A percentile compares a stretch with the other conserved stretches of the same genome.
phyloP scores from a whole-genome alignment of 2,888 invertebrate species.

The Silvanus unidentatus region DNA sequence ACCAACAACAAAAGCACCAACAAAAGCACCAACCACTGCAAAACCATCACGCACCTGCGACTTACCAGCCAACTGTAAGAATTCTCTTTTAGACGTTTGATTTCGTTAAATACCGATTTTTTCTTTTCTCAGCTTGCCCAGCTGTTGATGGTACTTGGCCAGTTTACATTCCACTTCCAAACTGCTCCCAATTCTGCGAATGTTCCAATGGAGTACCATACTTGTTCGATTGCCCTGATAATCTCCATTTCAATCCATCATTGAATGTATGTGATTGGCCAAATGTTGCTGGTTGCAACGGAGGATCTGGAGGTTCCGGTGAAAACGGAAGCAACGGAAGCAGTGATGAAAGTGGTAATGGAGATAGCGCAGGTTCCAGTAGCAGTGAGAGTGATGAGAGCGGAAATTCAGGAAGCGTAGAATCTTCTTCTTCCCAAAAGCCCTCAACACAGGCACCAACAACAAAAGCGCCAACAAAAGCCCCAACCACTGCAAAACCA shows the following conservation, averaged over 20 bases:
- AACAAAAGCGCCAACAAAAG: conserved; percentile 7
- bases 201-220: conserved; percentile 26
- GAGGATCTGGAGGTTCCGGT: neutral
- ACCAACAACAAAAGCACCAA: conserved; percentile 7
- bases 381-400: too few species aligned
- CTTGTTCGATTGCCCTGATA: conserved; percentile 21
- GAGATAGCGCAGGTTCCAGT: neutral
- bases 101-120: conserved; percentile 4
- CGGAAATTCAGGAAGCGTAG: neutral
- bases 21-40: conserved; percentile 9
- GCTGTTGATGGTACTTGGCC: conserved; percentile 11
- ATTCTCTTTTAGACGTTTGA: too few species aligned
- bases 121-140: conserved; percentile 1
- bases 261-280: conserved; percentile 27
- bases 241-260: conserved; percentile 22
- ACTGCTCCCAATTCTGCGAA: conserved; percentile 22
- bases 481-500: neutral
- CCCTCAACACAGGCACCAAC: conserved; percentile 12
- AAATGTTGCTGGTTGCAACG: conserved; percentile 20
- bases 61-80: too few species aligned
- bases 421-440: conserved; percentile 2
- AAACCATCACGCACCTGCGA: too few species aligned
- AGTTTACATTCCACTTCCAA: conserved; percentile 17
- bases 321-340: conserved; percentile 1
- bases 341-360: conserved; percentile 2